Evolutionary conservation across 1,140 invertebrate genomes (phyloP), one percentile per base, ranked within the genome.

Genomic region (Drosophila equinoxialis): DNA sequence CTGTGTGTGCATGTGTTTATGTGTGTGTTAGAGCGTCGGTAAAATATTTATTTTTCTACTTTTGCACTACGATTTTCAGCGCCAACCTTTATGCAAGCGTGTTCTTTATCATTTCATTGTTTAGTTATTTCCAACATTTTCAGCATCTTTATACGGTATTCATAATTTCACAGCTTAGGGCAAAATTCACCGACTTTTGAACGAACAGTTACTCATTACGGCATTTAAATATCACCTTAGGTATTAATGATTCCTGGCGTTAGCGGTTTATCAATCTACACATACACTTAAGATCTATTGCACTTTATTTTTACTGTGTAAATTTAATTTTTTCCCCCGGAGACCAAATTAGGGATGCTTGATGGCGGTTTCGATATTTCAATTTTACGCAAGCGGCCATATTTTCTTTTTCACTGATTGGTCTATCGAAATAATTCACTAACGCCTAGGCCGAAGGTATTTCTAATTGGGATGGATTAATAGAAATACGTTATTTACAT

Each of bases 251-350:
- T 23, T 51, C 45, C 17, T 51, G 20, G 20, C 45, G 45, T 51
- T 51, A 23, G 11, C 37, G 17, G 13, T 73, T 54, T 13, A 13
- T 39, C 11, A 39, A 39, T 39, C 6, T 20, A 66, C 55, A 45
- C 33, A 48, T 41, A 70, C 77, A 86, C 79, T 79, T 74, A 55
- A 14, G 58, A 58, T 45, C 54, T 71, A 77, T 79, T 83, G 62
- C 61, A 79, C 76, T 71, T 62, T 77, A 37, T 67, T 83, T 87
- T 72, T 83, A 64, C 83, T 80, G 79, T 72, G 83, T 58, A 72
- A 79, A 71, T 79, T 87, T 62, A 61, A 76, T 68, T 79, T 77
- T 81, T 82, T 81, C 61, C 59, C 71, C 57, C 67, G 70, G 68
- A 74, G 60, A 77, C 77, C 74, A 77, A 73, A 69, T 68, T 51